Conservation (phyloP, 2,113 vertebrate species). For the Grammomys surdaster region DNA sequence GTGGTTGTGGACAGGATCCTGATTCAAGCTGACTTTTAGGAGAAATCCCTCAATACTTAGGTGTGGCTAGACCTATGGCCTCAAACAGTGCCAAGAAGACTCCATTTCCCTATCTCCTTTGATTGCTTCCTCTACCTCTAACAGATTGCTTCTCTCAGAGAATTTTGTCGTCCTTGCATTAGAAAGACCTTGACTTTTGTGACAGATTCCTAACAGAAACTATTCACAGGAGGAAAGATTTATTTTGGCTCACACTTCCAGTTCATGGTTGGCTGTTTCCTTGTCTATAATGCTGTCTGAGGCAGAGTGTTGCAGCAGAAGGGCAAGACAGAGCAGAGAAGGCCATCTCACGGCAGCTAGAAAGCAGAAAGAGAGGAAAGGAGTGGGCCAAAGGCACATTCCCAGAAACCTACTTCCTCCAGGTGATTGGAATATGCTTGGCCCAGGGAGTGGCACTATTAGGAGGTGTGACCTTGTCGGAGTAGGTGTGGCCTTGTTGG, state of each 20-base stretch:
- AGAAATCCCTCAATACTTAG: neutral
- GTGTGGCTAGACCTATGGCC: neutral
- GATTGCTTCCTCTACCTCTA: neutral
- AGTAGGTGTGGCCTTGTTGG: too few species aligned
- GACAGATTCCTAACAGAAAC: neutral
- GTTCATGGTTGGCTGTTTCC: neutral
- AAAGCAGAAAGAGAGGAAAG: neutral
- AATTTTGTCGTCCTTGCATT: neutral
- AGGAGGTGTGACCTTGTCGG: too few species aligned
- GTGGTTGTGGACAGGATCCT: neutral
- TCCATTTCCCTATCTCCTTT: neutral
- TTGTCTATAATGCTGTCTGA: neutral
- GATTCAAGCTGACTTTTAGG: neutral
- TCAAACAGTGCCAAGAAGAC: neutral
- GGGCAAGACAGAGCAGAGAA: neutral
- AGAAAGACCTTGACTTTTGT: neutral
- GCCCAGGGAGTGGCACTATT: too few species aligned
- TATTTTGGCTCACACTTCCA: neutral
- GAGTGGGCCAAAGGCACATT: neutral
- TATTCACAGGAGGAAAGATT: neutral
- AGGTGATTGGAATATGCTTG: neutral
- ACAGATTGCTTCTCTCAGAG: neutral
- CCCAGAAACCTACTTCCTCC: neutral
- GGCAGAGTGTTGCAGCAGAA: neutral
- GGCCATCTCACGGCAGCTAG: neutral